Evolutionary conservation across 2,113 vertebrate genomes (phyloP).

Genomic region (Erythrolamprus reginae): DNA sequence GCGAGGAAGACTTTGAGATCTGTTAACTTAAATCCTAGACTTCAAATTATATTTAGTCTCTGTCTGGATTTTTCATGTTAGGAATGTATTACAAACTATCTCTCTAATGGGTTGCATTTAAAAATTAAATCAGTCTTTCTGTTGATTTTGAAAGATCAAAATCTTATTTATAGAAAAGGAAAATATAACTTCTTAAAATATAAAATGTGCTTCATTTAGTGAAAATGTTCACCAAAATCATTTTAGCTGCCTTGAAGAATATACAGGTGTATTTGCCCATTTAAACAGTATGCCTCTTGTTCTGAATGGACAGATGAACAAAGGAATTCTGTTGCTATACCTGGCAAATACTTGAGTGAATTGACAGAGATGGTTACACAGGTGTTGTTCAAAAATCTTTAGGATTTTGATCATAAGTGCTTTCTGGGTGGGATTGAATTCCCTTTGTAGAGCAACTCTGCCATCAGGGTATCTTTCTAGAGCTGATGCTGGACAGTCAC

Average conservation of each 20-base stretch:
- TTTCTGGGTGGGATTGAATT: background rate
- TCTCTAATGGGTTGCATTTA: constrained; percentile 20
- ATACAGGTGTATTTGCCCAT: background rate
- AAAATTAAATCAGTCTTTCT: constrained; percentile 22
- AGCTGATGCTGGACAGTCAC: background rate
- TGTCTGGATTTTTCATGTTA: constrained; percentile 21
- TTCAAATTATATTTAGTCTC: constrained; percentile 31
- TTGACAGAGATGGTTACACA: background rate
- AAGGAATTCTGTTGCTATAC: background rate
- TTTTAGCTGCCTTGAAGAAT: background rate
- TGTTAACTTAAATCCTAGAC: constrained; percentile 16
- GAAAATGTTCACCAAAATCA: background rate
- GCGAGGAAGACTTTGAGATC: constrained; percentile 28
- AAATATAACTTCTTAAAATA: background rate
- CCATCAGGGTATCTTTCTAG: background rate
- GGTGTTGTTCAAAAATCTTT: background rate
- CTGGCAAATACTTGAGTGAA: background rate
- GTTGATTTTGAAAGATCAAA: constrained; percentile 19
- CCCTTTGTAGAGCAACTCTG: background rate
- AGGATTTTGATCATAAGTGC: background rate
- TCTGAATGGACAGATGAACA: background rate
- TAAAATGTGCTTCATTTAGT: background rate
- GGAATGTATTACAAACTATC: constrained; percentile 48
- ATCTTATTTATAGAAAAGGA: constrained; percentile 26
- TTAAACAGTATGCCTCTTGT: background rate